phyloP scores from a whole-genome alignment of 2,113 vertebrate species.

The Vulpes lagopus region DNA sequence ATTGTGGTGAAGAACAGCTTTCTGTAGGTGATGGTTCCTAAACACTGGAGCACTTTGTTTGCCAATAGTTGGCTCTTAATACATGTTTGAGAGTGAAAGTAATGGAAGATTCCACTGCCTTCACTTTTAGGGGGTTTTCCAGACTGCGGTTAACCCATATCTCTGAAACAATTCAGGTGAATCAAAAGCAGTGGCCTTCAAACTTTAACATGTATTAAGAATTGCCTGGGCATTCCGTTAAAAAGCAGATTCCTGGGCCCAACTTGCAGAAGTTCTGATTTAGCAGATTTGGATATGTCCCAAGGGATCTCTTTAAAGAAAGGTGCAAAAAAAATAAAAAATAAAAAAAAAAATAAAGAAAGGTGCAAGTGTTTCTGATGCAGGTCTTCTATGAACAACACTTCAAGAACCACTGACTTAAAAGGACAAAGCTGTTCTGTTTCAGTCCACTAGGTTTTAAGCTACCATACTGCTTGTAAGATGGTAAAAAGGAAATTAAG shows the following conservation, averaged over 20 bases:
- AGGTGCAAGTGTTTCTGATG: not conserved
- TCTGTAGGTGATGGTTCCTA: not conserved
- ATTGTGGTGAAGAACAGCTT: not conserved
- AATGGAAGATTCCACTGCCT: not conserved
- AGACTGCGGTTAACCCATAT: not conserved
- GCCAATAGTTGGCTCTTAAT: not conserved
- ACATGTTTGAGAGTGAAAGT: not conserved
- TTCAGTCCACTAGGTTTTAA: not conserved
- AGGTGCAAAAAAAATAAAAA: not conserved
- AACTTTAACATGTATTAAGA: not conserved
- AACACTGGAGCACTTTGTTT: not conserved
- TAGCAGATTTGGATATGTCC: not conserved
- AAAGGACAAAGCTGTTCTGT: not conserved
- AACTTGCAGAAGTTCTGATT: not conserved
- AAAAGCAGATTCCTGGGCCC: not conserved
- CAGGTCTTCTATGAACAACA: not conserved
- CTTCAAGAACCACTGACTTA: not conserved
- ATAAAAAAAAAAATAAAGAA: not conserved
- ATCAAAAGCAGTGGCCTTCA: not conserved
- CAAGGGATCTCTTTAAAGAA: not conserved
- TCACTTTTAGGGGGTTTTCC: not conserved
- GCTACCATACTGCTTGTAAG: not conserved
- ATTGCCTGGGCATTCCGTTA: not conserved
- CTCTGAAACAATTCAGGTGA: not conserved
- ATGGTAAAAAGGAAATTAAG: slow-evolving; percentile 37